A percentile compares a stretch with the other conserved stretches of the same genome.
These are phyloP conservation scores for Camponotus fellah DNA, from an alignment of 2,888 invertebrate species.

Conservation along the genomic window DNA sequence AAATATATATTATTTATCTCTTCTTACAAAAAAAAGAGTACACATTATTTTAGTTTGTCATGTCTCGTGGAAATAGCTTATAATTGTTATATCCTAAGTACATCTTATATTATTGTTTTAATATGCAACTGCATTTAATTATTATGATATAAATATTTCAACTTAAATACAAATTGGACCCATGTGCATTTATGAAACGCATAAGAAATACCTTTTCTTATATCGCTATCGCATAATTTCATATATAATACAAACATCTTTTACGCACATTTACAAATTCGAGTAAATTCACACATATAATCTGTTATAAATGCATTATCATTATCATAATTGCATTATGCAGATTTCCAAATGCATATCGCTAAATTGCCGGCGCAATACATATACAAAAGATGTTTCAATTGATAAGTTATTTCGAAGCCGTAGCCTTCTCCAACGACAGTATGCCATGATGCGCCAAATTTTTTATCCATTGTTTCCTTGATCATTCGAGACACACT, in stretches of 20 bases:
- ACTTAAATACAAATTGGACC: slow-evolving; percentile 37
- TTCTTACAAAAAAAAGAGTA: slow-evolving; percentile 19
- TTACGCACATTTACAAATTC: not conserved
- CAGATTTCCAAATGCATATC: slow-evolving; percentile 88
- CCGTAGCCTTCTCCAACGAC: slow-evolving; percentile 91
- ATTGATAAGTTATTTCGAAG: slow-evolving; percentile 90
- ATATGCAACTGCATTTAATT: slow-evolving; percentile 2
- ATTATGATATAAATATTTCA: slow-evolving; percentile 7
- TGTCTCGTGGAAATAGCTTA: slow-evolving; percentile 22
- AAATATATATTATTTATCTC: slow-evolving; percentile 31
- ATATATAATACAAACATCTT: not conserved
- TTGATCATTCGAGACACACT: slow-evolving; percentile 90
- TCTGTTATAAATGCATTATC: slow-evolving; percentile 19
- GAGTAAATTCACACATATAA: not conserved
- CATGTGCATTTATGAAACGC: not conserved
- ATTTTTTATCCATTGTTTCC: slow-evolving; percentile 90
- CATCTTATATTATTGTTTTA: slow-evolving; percentile 18
- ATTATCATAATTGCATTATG: slow-evolving; percentile 51
- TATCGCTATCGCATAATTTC: not conserved
- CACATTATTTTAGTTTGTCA: slow-evolving; percentile 11
- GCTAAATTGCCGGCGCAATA: slow-evolving; percentile 89
- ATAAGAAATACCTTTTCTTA: not conserved
- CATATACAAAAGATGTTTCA: slow-evolving; percentile 88
- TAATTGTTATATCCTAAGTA: not conserved
- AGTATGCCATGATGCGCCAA: slow-evolving; percentile 90